These are phyloP conservation scores for Rhinolophus sinicus DNA, from an alignment of 2,113 vertebrate species.

Conservation along the genomic window DNA sequence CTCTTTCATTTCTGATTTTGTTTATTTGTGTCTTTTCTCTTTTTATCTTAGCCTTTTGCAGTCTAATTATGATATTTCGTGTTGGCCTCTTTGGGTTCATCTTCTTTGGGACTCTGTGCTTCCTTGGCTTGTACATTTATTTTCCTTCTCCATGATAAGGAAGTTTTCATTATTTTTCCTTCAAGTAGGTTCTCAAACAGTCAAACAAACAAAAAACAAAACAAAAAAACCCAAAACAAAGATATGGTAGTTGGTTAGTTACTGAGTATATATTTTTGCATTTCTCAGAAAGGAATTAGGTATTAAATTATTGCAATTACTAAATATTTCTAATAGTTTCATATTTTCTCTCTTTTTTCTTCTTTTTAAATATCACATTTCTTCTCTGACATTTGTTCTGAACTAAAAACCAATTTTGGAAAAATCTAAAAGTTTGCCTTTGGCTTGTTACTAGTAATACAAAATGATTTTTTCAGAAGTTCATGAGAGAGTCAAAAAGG, in stretches of 20 bases:
- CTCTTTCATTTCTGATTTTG: no score
- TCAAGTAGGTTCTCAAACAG: no score
- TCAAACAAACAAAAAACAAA: neutral
- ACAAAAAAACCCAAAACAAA: neutral
- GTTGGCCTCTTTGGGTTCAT: no score
- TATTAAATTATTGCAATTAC: neutral
- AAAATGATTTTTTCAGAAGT: slow-evolving; percentile 55
- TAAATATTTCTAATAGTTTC: neutral
- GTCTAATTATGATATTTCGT: no score
- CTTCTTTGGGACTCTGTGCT: no score
- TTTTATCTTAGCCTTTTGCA: no score
- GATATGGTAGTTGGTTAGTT: neutral
- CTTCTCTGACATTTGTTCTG: slow-evolving; percentile 55
- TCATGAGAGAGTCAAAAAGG: slow-evolving; percentile 48
- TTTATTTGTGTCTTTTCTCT: no score
- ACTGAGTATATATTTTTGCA: neutral
- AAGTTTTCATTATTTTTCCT: no score
- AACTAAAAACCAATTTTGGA: slow-evolving; percentile 63
- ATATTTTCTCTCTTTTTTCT: neutral
- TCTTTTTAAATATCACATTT: slow-evolving; percentile 18
- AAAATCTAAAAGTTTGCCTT: slow-evolving; percentile 70
- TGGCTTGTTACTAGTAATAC: slow-evolving; percentile 49
- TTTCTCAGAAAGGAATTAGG: neutral
- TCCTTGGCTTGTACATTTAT: no score
- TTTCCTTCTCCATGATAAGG: no score